These are phyloP conservation scores for Nyleta sp. DNA, from an alignment of 2,888 invertebrate genomes.

Conservation along the genomic window DNA sequence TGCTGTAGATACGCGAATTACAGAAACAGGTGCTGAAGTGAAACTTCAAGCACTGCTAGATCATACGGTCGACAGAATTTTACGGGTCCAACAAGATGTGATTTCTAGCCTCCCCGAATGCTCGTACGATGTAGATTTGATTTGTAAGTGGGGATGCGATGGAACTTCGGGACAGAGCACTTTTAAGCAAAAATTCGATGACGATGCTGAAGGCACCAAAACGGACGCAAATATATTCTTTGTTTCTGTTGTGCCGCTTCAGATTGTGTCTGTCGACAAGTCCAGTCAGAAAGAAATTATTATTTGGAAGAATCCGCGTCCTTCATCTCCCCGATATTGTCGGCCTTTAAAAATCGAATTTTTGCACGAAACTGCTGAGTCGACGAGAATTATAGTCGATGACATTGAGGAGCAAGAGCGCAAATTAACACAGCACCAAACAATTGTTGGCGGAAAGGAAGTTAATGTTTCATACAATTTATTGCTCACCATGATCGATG, in stretches of 20 bases:
- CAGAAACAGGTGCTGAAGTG: slow-evolving; percentile 39
- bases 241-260: slow-evolving; percentile 63
- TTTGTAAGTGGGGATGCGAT: slow-evolving; percentile 26
- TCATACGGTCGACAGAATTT: neutral
- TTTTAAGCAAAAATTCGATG: slow-evolving; percentile 37
- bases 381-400: slow-evolving; percentile 30
- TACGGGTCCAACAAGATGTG: neutral
- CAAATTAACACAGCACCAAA: slow-evolving; percentile 36
- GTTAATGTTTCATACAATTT: slow-evolving; percentile 51
- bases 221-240: slow-evolving; percentile 43
- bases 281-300: slow-evolving; percentile 19
- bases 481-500: slow-evolving; percentile 62
- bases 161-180: slow-evolving; percentile 11
- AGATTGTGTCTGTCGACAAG: slow-evolving; percentile 40
- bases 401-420: slow-evolving; percentile 39
- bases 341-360: slow-evolving; percentile 28
- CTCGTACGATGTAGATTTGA: slow-evolving; percentile 23
- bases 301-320: slow-evolving; percentile 52
- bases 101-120: neutral
- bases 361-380: slow-evolving; percentile 56
- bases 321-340: slow-evolving; percentile 46
- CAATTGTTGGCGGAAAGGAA: slow-evolving; percentile 49
- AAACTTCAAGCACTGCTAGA: neutral
- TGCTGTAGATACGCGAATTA: slow-evolving; percentile 42
- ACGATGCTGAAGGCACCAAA: slow-evolving; percentile 30